Evolutionary conservation across 2,888 invertebrate genomes (phyloP).

Genomic region (Thymelicus lineola): DNA sequence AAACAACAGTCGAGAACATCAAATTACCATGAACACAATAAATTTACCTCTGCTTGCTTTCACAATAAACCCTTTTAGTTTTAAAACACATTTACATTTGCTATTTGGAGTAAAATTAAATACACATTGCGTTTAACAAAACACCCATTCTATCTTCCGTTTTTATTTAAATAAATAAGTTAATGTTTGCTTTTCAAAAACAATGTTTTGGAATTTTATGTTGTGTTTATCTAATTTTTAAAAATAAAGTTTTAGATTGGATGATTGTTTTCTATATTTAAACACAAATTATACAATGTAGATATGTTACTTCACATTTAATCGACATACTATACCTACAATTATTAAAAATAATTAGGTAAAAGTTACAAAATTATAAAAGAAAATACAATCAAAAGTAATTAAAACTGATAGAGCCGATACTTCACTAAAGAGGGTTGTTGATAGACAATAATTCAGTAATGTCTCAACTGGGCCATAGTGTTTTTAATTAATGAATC

Average conservation of each 20-base stretch:
- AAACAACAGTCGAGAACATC: neutral
- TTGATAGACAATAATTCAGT: conserved; percentile 60
- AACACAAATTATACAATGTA: no score
- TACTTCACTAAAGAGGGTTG: conserved; percentile 18
- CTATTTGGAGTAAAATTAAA: conserved; percentile 18
- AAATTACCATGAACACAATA: conserved; percentile 24
- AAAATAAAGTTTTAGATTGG: no score
- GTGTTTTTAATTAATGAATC: conserved; percentile 73
- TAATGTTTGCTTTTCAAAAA: neutral
- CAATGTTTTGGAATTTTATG: no score
- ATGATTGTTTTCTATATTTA: no score
- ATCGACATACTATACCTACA: no score
- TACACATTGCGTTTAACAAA: conserved; percentile 19
- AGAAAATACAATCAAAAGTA: conserved; percentile 28
- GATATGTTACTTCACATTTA: no score
- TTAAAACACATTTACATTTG: conserved; percentile 27
- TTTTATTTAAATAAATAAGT: conserved; percentile 20
- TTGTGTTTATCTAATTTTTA: neutral
- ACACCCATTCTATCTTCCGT: conserved; percentile 13
- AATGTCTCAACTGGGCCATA: conserved; percentile 63
- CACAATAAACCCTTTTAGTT: conserved; percentile 26
- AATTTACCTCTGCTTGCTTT: conserved; percentile 23
- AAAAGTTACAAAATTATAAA: no score
- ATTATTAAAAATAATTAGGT: no score
- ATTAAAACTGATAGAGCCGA: conserved; percentile 25